These are phyloP conservation scores for Peromyscus californicus DNA, from an alignment of 2,113 vertebrate species.

Conservation along the genomic window DNA sequence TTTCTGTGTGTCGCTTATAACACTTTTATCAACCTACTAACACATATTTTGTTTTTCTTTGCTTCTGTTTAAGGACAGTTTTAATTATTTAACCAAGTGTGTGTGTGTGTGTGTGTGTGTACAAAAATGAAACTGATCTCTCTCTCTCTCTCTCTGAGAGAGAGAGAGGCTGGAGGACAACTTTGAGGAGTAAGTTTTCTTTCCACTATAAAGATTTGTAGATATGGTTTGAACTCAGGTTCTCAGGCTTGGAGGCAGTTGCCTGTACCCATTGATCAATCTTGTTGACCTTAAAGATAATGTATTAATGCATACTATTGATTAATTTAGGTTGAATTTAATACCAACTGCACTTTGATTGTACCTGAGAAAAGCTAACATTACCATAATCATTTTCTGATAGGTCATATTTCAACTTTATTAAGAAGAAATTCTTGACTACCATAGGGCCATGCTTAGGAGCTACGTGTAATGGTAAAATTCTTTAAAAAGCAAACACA, in stretches of 20 bases:
- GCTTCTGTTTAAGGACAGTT: not conserved
- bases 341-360: not conserved
- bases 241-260: not conserved
- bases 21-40: not conserved
- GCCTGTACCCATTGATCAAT: not conserved
- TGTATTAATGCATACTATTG: not conserved
- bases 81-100: not conserved
- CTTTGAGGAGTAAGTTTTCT: not conserved
- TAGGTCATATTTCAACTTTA: not conserved
- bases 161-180: not conserved
- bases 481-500: not conserved
- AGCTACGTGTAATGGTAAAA: not conserved
- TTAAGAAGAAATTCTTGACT: not conserved
- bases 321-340: not conserved
- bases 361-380: not conserved
- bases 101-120: not conserved
- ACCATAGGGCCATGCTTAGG: not conserved
- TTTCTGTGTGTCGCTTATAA: not conserved
- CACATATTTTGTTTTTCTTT: not conserved
- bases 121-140: not conserved
- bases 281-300: not conserved
- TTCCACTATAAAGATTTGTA: not conserved
- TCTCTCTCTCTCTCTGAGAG: no score
- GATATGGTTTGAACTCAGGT: not conserved
- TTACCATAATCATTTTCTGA: not conserved